Evolutionary conservation across 2,113 vertebrate species (phyloP), one percentile per base, ranked within the genome.

Genomic region (Candoia aspera): DNA sequence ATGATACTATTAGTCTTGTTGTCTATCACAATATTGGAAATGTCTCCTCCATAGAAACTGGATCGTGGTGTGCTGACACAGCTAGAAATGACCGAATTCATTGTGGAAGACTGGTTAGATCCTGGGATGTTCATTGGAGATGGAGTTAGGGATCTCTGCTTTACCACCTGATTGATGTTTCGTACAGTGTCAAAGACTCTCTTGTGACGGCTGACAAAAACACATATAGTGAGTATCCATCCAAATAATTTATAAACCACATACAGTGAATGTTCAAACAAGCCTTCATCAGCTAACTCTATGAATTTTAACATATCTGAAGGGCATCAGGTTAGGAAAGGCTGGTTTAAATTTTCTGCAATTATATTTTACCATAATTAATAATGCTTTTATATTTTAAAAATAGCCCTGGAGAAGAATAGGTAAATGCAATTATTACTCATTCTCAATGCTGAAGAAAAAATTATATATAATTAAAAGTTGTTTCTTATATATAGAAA

Each of bases 71-170:
- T 99, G 97, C 98, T 99, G 96, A 98, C 94, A 37, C 98, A 98
- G 97, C 99, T 99, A 90, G 99, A 99, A 92, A 98, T 98, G 62
- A 98, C 96, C 0, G 99, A 99, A 97, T 98, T 99, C 96, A 99
- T 94, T 86, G 98, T 98, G 0, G 99, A 99, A n/a, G 99, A 99
- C 97, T 98, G 99, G 96, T 99, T 99, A 94, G 99, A 99, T 86
- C 99, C 99, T 0, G 99, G 99, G 98, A 99, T 99, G 96, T 99
- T 99, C 98, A 99, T 98, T 85, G 99, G 98, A 3, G 99, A 99
- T 0, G 98, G 98, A 24, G 98, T 98, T 90, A 98, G 95, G 91
- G 98, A 99, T 84, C 98, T 98, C 97, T 99, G 99, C 95, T 98
- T 99, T 83, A 99, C 99, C 4, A 98, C 98, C 93, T 99, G 98